phyloP scores from a whole-genome alignment of 1,140 invertebrate species.

The Vanessa atalanta region DNA sequence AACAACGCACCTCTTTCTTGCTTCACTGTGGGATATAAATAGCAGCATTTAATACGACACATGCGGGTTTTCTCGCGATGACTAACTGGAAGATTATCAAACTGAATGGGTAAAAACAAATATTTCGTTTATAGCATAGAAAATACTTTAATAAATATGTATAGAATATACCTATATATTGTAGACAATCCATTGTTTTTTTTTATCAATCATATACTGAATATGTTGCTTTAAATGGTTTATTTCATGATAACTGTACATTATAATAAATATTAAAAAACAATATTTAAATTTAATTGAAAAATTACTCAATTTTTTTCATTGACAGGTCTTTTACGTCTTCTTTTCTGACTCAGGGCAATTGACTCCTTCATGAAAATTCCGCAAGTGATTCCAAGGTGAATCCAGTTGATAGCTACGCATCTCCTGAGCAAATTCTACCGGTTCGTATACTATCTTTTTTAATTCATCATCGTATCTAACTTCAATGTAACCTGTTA shows the following conservation, averaged over 20 bases:
- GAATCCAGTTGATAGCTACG: constrained; percentile 61
- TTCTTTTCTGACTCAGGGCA: constrained; percentile 26
- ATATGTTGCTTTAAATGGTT: too few species aligned
- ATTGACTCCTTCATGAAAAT: constrained; percentile 66
- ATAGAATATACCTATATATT: too few species aligned
- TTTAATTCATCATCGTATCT: constrained; percentile 78
- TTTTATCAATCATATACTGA: too few species aligned
- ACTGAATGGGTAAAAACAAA: too few species aligned
- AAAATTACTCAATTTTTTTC: neutral
- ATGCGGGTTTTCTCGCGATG: too few species aligned
- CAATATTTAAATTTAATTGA: neutral
- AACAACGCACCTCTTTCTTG: too few species aligned
- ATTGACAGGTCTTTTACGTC: neutral
- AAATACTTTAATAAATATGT: too few species aligned
- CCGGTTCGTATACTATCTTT: constrained; percentile 74
- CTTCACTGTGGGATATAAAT: too few species aligned
- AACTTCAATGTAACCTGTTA: constrained; percentile 71
- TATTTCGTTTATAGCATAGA: too few species aligned
- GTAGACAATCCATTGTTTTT: too few species aligned
- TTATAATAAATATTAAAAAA: neutral
- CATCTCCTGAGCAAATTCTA: constrained; percentile 73
- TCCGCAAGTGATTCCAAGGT: constrained; percentile 68
- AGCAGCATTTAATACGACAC: too few species aligned
- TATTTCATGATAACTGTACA: neutral
- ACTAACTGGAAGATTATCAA: too few species aligned